Evolutionary conservation across 2,113 vertebrate species (phyloP), one percentile per base, ranked within the genome.

Genomic region (Falco punctatus): DNA sequence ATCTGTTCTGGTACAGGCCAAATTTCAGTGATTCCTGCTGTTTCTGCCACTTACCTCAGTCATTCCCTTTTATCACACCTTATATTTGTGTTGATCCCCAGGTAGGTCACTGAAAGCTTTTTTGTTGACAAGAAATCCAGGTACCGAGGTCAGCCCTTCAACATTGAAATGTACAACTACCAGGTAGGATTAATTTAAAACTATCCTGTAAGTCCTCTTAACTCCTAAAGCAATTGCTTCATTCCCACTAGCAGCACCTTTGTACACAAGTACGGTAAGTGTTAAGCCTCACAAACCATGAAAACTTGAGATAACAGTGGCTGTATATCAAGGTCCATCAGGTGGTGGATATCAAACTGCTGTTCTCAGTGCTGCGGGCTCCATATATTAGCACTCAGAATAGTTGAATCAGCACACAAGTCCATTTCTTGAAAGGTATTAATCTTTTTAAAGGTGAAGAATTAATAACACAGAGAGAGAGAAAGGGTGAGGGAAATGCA

Each of bases 371-470:
- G 93, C 95, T 93, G 80, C 82, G 79, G 94, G 96, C 86, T 92
- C 92, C 94, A 93, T 96, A 95, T 96, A 97, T 98, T 98, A 98
- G 94, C 96, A 95, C 95, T 95, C 81, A 78, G 95, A 97, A 97
- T 55, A 96, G 97, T 97, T 96, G 97, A 97, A 97, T 97, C 97
- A 98, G 97, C 98, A 98, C 97, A 95, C 91, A 92, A 95, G 91
- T 90, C 90, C 92, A 73, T 97, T 98, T 95, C 94, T 96, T 98
- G 92, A 97, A 97, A 97, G 92, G 96, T 97, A 96, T 97, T 97
- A 97, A 89, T 93, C 90, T 96, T 91, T 96, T 97, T 95, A 97
- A 97, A 96, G 96, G 94, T 86, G 83, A 96, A 94, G 96, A 97
- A 97, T 66, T 97, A 97, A 97, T 94, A 95, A 96, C 90, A 95